Evolutionary conservation across 2,797 vertebrate species (phyloP).

Genomic region (Spinibarbus caldwelli): DNA sequence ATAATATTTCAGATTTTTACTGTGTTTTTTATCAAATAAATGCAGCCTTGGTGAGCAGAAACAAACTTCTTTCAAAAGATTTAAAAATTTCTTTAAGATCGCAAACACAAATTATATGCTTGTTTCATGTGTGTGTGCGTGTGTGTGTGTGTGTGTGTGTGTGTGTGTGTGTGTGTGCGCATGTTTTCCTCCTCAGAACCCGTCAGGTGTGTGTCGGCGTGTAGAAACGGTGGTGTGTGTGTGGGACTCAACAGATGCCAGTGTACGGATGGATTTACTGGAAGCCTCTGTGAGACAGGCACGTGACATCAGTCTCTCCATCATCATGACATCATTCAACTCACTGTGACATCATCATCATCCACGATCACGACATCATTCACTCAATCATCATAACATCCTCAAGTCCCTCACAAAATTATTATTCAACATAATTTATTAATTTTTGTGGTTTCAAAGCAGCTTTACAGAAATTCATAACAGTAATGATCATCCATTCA

Average conservation of each 20-base stretch:
- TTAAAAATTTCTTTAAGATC: too few relatives aligned
- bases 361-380: neutral
- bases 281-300: constrained; percentile 79
- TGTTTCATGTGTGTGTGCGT: too few relatives aligned
- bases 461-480: neutral
- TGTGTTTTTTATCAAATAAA: too few relatives aligned
- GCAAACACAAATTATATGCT: too few relatives aligned
- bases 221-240: constrained; percentile 78
- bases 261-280: constrained; percentile 76
- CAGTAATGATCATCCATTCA: too few relatives aligned
- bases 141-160: too few relatives aligned
- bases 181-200: constrained; percentile 70
- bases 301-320: constrained; percentile 35
- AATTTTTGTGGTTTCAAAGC: too few relatives aligned
- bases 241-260: constrained; percentile 80
- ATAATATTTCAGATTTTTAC: too few relatives aligned
- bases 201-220: constrained; percentile 75
- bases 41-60: too few relatives aligned
- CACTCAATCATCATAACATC: neutral
- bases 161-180: constrained; percentile 8
- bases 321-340: neutral
- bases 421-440: neutral
- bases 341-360: too few relatives aligned
- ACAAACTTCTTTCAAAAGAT: too few relatives aligned
- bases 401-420: neutral